Evolutionary conservation across 2,888 invertebrate species (phyloP).

Genomic region (Agrypnus murinus): DNA sequence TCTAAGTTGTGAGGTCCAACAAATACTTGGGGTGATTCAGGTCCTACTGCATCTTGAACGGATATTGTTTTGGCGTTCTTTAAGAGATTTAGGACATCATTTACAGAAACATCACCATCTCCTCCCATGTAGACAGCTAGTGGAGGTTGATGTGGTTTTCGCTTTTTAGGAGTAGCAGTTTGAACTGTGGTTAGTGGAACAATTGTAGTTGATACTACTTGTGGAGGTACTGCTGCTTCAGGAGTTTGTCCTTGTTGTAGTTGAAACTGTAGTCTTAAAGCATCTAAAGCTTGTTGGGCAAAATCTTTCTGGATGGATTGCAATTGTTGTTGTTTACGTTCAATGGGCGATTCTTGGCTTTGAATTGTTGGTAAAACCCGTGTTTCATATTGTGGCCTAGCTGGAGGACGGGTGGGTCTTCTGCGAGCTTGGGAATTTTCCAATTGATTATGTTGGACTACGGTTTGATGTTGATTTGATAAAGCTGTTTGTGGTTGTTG

Average conservation of each 20-base stretch:
- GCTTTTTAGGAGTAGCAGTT: slow-evolving; percentile 72
- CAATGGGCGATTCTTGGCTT: slow-evolving; percentile 11
- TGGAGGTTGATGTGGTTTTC: slow-evolving; percentile 89
- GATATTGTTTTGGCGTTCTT: slow-evolving; percentile 83
- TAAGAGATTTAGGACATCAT: slow-evolving; percentile 81
- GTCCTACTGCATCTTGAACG: slow-evolving; percentile 83
- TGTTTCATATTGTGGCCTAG: slow-evolving; percentile 33
- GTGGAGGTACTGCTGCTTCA: slow-evolving; percentile 51
- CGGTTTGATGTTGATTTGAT: background rate
- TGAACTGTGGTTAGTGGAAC: slow-evolving; percentile 71
- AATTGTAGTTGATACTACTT: slow-evolving; percentile 65
- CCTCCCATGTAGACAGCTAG: slow-evolving; percentile 86
- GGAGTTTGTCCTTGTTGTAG: slow-evolving; percentile 64
- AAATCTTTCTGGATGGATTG: slow-evolving; percentile 69
- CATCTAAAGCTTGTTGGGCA: slow-evolving; percentile 68
- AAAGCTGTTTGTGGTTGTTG: background rate
- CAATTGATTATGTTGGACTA: too few species aligned
- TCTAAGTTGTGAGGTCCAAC: slow-evolving; percentile 86
- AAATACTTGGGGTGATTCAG: slow-evolving; percentile 84
- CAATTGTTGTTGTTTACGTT: slow-evolving; percentile 59
- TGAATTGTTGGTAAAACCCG: background rate
- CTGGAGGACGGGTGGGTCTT: slow-evolving; percentile 32
- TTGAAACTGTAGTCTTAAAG: slow-evolving; percentile 67
- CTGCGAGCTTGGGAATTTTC: slow-evolving; percentile 38
- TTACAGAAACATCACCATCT: slow-evolving; percentile 75